Evolutionary conservation across 1,140 invertebrate species (phyloP).

Genomic region (Tetranychus urticae): DNA sequence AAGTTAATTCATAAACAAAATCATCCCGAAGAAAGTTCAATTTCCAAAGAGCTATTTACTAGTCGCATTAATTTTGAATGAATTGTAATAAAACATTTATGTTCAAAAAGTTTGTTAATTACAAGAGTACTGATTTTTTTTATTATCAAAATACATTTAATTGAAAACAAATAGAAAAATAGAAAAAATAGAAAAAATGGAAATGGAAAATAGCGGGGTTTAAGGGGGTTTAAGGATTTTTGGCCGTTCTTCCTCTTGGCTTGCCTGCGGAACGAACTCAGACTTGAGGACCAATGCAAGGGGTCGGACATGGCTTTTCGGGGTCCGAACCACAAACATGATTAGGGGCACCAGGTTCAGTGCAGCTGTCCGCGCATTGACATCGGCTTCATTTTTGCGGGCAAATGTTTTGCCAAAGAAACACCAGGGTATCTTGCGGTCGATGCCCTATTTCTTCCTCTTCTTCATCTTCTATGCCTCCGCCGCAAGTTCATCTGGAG

Average conservation of each 20-base stretch:
- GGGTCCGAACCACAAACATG: background rate
- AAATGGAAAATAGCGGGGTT: too few relatives aligned
- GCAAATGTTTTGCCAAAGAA: background rate
- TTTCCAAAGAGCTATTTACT: background rate
- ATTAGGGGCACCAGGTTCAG: background rate
- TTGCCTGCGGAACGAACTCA: background rate
- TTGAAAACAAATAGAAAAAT: too few relatives aligned
- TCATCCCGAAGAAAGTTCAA: background rate
- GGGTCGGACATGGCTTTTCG: background rate
- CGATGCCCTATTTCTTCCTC: background rate
- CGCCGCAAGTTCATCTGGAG: too few relatives aligned
- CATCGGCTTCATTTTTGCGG: background rate
- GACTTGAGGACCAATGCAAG: background rate
- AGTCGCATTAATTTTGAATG: too few relatives aligned
- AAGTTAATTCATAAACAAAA: background rate
- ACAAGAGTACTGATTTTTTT: too few relatives aligned
- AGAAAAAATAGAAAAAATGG: too few relatives aligned
- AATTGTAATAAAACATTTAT: too few relatives aligned
- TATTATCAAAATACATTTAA: too few relatives aligned
- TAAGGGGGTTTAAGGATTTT: background rate
- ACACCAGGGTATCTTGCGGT: background rate
- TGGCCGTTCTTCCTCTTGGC: background rate
- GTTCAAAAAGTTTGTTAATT: too few relatives aligned
- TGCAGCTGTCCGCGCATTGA: background rate
- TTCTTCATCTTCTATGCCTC: background rate